phyloP scores from a whole-genome alignment of 2,113 vertebrate genomes.

The Oryzias melastigma region DNA sequence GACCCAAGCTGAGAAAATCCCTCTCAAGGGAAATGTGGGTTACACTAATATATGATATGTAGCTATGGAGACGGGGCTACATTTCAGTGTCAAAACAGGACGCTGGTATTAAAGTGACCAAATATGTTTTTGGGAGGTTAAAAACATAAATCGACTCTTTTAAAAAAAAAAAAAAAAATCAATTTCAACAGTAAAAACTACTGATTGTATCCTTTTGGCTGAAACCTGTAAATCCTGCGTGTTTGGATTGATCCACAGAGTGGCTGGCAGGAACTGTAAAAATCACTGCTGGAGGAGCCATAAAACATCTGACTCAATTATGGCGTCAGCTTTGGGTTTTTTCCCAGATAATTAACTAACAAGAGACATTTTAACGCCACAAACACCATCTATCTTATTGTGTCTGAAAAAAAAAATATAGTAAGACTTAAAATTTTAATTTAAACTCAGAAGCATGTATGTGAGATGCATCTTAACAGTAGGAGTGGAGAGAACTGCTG shows the following conservation, averaged over 20 bases:
- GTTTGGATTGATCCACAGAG: conserved; percentile 36
- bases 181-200: conserved; percentile 18
- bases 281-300: conserved; percentile 26
- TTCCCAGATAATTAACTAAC: conserved; percentile 27
- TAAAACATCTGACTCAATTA: conserved; percentile 50
- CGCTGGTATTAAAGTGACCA: conserved; percentile 6
- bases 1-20: conserved; percentile 23
- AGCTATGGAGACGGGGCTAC: conserved; percentile 2
- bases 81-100: conserved; percentile 5
- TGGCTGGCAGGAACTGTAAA: conserved; percentile 21
- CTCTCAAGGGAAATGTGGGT: conserved; percentile 32
- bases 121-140: background rate
- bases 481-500: conserved; percentile 7
- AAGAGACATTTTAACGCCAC: no score
- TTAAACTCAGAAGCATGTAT: conserved; percentile 27
- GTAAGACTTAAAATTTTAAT: conserved; percentile 39
- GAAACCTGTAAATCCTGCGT: conserved; percentile 25
- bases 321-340: conserved; percentile 31
- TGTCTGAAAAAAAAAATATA: background rate
- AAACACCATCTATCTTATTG: no score
- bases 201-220: conserved; percentile 21
- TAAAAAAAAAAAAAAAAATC: background rate
- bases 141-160: background rate
- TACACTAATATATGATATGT: conserved; percentile 9
- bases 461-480: background rate